phyloP scores from a whole-genome alignment of 2,888 invertebrate genomes.

The Sussaba pulchella region DNA sequence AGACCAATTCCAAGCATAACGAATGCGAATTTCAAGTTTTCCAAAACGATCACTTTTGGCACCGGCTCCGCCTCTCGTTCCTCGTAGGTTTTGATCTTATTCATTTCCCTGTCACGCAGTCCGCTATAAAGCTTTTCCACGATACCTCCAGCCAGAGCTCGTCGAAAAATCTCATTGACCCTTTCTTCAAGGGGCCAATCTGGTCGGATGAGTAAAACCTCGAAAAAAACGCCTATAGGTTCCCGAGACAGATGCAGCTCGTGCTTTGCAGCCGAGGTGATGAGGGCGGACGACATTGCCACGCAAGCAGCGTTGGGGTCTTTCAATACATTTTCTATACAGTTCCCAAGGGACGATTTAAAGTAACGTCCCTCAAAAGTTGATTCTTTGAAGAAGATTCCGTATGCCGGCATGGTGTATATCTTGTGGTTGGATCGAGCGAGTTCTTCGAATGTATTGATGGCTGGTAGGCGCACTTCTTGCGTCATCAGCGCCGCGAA shows the following conservation, averaged over 20 bases:
- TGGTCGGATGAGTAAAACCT: background rate
- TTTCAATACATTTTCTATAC: background rate
- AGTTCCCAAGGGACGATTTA: too few species aligned
- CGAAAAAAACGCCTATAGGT: background rate
- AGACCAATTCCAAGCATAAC: background rate
- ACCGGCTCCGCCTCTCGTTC: background rate
- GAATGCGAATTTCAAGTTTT: conserved; percentile 6
- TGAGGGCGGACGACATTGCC: too few species aligned
- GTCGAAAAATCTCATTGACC: background rate
- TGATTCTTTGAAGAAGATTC: background rate
- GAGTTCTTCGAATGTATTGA: background rate
- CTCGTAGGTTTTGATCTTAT: background rate
- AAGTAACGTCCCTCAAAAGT: background rate
- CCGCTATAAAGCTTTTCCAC: background rate
- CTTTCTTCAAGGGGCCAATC: background rate
- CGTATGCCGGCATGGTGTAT: background rate
- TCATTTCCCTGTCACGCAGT: background rate
- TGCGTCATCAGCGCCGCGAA: background rate
- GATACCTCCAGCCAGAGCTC: background rate
- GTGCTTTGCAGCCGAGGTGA: background rate
- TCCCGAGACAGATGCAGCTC: background rate
- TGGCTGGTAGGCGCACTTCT: background rate
- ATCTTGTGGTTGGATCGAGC: background rate
- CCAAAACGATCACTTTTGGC: background rate
- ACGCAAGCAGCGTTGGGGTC: too few species aligned